phyloP scores from a whole-genome alignment of 2,888 invertebrate genomes.

The Drosophila testacea region DNA sequence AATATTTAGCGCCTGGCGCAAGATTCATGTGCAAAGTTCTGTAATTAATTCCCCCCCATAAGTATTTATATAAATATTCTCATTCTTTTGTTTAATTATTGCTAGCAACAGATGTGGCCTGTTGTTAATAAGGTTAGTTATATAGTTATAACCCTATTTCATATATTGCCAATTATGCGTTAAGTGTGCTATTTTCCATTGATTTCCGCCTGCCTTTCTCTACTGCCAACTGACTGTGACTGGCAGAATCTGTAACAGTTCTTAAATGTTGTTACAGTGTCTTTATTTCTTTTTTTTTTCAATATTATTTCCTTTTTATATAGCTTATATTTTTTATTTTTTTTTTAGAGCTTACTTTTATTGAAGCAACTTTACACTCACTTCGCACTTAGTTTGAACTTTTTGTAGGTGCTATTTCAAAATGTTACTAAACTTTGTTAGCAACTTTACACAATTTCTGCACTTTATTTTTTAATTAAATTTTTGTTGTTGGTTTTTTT shows the following conservation, averaged over 20 bases:
- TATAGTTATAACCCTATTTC: conserved; percentile 3
- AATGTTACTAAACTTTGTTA: neutral
- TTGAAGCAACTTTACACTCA: conserved; percentile 23
- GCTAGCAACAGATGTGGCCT: conserved; percentile 2
- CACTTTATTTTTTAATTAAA: conserved; percentile 13
- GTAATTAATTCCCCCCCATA: neutral
- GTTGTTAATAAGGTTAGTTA: neutral
- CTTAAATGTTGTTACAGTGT: conserved; percentile 4
- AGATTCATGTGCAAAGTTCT: neutral
- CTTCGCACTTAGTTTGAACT: conserved; percentile 19
- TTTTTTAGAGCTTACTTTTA: conserved; percentile 44
- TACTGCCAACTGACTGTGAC: conserved; percentile 16
- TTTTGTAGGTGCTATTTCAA: conserved; percentile 5
- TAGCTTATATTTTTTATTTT: neutral
- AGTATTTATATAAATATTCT: neutral
- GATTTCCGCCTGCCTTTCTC: conserved; percentile 66
- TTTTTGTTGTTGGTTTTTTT: neutral
- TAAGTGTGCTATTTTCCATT: conserved; percentile 54
- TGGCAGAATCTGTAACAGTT: conserved; percentile 21
- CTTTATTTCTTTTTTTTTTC: conserved; percentile 1
- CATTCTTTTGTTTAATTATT: conserved; percentile 6
- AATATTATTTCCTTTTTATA: neutral
- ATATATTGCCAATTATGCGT: conserved; percentile 23
- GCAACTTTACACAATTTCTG: conserved; percentile 9
- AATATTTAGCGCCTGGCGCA: neutral